Conservation (phyloP, 2,888 invertebrate genomes). For the Xestobium rufovillosum region DNA sequence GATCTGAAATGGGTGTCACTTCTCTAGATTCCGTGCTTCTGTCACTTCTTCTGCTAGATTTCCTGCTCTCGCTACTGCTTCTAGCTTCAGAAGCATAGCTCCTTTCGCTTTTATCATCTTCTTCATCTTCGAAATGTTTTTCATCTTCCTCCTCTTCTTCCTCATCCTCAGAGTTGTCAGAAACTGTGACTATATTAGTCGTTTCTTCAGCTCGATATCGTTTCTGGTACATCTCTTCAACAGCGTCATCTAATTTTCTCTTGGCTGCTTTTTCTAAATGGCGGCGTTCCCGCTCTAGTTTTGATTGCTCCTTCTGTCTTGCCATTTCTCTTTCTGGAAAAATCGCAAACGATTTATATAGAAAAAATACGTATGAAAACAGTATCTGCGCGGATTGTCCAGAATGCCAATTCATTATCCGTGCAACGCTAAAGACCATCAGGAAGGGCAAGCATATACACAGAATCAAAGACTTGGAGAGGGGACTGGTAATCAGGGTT, state of each 20-base stretch:
- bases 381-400: constrained; percentile 5
- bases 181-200: constrained; percentile 38
- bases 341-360: constrained; percentile 15
- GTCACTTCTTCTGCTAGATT: constrained; percentile 17
- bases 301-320: constrained; percentile 66
- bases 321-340: constrained; percentile 65
- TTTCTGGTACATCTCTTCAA: constrained; percentile 33
- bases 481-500: background rate
- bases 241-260: constrained; percentile 36
- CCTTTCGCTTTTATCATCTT: constrained; percentile 21
- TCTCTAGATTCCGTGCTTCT: constrained; percentile 16
- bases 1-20: constrained; percentile 17
- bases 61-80: constrained; percentile 19
- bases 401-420: too few relatives aligned
- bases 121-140: constrained; percentile 29
- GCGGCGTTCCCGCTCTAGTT: constrained; percentile 66
- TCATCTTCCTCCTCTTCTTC: constrained; percentile 28
- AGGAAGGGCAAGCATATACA: too few relatives aligned
- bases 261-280: constrained; percentile 44
- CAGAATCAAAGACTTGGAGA: too few relatives aligned
- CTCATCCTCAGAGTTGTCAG: constrained; percentile 36
- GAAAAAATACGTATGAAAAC: constrained; percentile 8
- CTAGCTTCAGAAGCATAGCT: constrained; percentile 13
- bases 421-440: too few relatives aligned
- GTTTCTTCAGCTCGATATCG: constrained; percentile 33